phyloP scores from a whole-genome alignment of 1,140 invertebrate genomes.

The Cydia splendana region DNA sequence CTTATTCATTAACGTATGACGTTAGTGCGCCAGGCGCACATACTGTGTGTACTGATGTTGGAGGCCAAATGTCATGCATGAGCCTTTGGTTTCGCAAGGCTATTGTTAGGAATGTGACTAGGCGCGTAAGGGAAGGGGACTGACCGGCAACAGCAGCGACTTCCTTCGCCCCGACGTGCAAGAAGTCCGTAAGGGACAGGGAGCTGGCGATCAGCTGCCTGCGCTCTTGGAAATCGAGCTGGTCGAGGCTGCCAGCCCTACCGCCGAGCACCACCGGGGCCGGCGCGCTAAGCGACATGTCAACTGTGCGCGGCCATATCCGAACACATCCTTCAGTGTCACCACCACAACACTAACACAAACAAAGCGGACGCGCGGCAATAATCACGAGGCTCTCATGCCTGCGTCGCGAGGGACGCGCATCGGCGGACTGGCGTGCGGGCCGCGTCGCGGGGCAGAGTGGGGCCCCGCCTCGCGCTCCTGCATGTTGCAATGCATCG shows the following conservation, averaged over 20 bases:
- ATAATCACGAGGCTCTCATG: constrained; percentile 54
- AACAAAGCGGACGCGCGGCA: constrained; percentile 67
- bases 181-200: constrained; percentile 90
- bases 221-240: constrained; percentile 94
- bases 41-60: background rate
- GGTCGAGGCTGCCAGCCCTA: constrained; percentile 91
- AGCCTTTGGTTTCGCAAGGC: constrained; percentile 57
- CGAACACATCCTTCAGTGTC: constrained; percentile 60
- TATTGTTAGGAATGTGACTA: constrained; percentile 60
- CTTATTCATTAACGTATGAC: constrained; percentile 28
- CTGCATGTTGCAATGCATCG: constrained; percentile 66
- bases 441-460: constrained; percentile 53
- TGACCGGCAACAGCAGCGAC: constrained; percentile 80
- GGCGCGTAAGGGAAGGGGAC: constrained; percentile 50
- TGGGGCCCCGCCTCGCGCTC: constrained; percentile 62
- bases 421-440: constrained; percentile 71
- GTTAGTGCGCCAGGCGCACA: constrained; percentile 10
- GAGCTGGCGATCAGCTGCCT: constrained; percentile 93
- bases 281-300: constrained; percentile 77
- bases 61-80: constrained; percentile 42
- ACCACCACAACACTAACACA: constrained; percentile 66
- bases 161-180: constrained; percentile 86
- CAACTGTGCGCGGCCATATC: constrained; percentile 76
- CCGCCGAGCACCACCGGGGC: constrained; percentile 74
- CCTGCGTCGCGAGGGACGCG: constrained; percentile 72